A percentile compares a stretch with the other conserved stretches of the same genome.
Evolutionary conservation across 2,113 vertebrate genomes (phyloP).

Genomic region (Pimephales promelas): DNA sequence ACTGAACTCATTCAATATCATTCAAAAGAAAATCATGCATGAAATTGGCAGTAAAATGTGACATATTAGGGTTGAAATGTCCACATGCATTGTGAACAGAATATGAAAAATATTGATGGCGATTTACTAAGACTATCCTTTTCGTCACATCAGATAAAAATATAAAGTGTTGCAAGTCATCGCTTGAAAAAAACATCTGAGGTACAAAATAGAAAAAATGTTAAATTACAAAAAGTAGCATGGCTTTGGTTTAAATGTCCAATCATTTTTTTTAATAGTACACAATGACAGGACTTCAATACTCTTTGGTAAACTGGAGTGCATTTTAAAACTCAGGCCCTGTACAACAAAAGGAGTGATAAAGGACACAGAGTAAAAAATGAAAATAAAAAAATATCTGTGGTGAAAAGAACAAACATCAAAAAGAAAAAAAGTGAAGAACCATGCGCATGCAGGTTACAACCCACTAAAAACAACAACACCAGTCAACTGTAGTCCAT

Average conservation of each 20-base stretch:
- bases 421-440: slow-evolving; percentile 48
- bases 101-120: slow-evolving; percentile 59
- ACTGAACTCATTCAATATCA: slow-evolving; percentile 26
- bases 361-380: slow-evolving; percentile 26
- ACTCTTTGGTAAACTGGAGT: slow-evolving; percentile 75
- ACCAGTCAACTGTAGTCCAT: slow-evolving; percentile 61
- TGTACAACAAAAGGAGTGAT: slow-evolving; percentile 33
- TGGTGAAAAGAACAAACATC: slow-evolving; percentile 51
- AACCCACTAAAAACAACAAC: slow-evolving; percentile 58
- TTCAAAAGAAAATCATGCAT: neutral
- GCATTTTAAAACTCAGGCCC: slow-evolving; percentile 58
- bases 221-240: slow-evolving; percentile 58
- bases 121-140: slow-evolving; percentile 49
- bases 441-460: slow-evolving; percentile 28
- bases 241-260: slow-evolving; percentile 38
- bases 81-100: neutral
- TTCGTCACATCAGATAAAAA: slow-evolving; percentile 63
- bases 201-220: slow-evolving; percentile 37
- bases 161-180: slow-evolving; percentile 59
- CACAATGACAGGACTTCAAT: slow-evolving; percentile 63
- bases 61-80: neutral
- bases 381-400: neutral
- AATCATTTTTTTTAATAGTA: slow-evolving; percentile 50
- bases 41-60: slow-evolving; percentile 7
- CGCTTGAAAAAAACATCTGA: slow-evolving; percentile 12